Evolutionary conservation across 2,797 vertebrate species (phyloP).

Genomic region (Pterois miles): DNA sequence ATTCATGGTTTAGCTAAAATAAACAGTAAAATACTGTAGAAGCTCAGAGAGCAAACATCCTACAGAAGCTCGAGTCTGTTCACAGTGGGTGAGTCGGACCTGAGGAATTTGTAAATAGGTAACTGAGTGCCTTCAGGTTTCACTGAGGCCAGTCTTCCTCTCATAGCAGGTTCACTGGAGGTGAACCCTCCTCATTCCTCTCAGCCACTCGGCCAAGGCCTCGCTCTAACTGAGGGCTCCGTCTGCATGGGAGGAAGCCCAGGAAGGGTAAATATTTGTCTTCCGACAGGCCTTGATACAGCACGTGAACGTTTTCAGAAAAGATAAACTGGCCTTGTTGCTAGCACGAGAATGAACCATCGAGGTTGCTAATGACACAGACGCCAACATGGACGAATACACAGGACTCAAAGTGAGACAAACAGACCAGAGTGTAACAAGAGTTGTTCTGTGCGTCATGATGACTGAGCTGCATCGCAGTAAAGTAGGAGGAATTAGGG

Average conservation of each 20-base stretch:
- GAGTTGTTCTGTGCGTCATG: not conserved
- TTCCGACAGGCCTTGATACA: slow-evolving; percentile 4
- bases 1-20: slow-evolving; percentile 36
- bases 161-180: not conserved
- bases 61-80: not conserved
- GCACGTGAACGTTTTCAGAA: not conserved
- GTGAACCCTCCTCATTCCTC: not conserved
- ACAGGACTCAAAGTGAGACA: not conserved
- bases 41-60: slow-evolving; percentile 17
- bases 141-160: not conserved
- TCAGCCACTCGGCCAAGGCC: not conserved
- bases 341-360: not conserved
- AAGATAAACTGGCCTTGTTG: not conserved
- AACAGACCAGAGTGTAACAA: not conserved
- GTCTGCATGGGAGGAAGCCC: not conserved
- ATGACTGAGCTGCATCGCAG: not conserved
- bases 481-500: slow-evolving; percentile 12
- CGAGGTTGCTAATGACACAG: not conserved
- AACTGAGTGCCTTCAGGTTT: not conserved
- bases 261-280: slow-evolving; percentile 39
- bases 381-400: not conserved
- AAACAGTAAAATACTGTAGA: not conserved
- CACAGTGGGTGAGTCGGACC: not conserved
- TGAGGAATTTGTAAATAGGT: slow-evolving; percentile 16
- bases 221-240: not conserved